A percentile compares a stretch with the other conserved stretches of the same genome.
phyloP scores from a whole-genome alignment of 2,888 invertebrate genomes.

The Diadegma fenestrale region DNA sequence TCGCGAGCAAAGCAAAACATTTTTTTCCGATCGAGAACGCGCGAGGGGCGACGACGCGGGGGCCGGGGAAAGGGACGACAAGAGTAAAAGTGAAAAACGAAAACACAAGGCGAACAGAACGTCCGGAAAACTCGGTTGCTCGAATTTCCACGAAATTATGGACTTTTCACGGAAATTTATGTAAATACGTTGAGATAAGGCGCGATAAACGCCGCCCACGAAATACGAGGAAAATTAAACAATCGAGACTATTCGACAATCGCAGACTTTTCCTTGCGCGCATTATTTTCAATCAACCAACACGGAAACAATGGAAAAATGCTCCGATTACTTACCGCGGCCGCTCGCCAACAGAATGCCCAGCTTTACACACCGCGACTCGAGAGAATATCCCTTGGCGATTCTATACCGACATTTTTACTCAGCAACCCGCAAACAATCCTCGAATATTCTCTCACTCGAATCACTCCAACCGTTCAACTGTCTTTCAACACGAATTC shows the following conservation, averaged over 20 bases:
- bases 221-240: constrained; percentile 31
- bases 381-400: constrained; percentile 81
- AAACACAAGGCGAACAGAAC: constrained; percentile 40
- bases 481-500: constrained; percentile 33
- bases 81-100: constrained; percentile 38
- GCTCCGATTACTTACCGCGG: constrained; percentile 47
- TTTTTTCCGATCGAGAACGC: neutral
- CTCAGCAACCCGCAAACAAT: constrained; percentile 73
- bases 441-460: constrained; percentile 61
- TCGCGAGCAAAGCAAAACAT: constrained; percentile 9
- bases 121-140: neutral
- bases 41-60: neutral
- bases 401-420: constrained; percentile 83
- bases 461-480: constrained; percentile 38
- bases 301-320: neutral
- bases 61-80: neutral
- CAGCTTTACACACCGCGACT: constrained; percentile 28
- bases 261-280: neutral
- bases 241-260: neutral
- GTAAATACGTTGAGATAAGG: constrained; percentile 33
- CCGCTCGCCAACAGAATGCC: constrained; percentile 31
- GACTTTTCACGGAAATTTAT: constrained; percentile 11
- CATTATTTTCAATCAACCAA: neutral
- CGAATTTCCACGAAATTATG: neutral
- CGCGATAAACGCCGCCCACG: constrained; percentile 45